phyloP scores from a whole-genome alignment of 2,113 vertebrate genomes.

The Bombycilla garrulus region DNA sequence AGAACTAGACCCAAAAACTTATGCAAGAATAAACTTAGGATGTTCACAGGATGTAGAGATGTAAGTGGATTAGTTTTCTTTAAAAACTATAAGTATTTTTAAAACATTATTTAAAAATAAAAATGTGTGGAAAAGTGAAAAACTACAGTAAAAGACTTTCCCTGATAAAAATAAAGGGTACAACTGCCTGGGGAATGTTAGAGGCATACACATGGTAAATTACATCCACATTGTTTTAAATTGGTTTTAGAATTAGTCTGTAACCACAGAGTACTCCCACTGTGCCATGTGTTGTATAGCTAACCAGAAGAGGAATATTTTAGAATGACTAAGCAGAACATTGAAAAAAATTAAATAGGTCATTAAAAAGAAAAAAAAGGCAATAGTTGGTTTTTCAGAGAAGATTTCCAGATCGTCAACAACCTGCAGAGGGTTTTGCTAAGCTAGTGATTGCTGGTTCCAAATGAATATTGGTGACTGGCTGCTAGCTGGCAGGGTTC shows the following conservation, averaged over 20 bases:
- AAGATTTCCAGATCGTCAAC: neutral
- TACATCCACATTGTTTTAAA: slow-evolving; percentile 19
- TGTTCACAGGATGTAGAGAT: neutral
- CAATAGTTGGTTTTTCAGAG: neutral
- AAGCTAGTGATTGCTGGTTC: neutral
- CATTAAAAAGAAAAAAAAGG: neutral
- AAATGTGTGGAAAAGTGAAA: neutral
- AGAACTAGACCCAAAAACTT: neutral
- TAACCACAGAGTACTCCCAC: slow-evolving; percentile 17
- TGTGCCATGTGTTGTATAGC: neutral
- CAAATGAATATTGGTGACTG: neutral
- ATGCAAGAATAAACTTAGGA: neutral
- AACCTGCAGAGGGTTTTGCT: neutral
- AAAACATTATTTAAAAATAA: neutral
- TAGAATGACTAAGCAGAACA: neutral
- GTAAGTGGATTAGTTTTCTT: neutral
- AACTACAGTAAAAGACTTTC: neutral
- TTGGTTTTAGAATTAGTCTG: slow-evolving; percentile 19
- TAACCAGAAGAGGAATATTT: neutral
- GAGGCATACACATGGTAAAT: neutral
- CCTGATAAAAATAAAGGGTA: neutral
- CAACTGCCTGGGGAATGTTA: neutral
- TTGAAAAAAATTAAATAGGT: neutral
- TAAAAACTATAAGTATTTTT: neutral
- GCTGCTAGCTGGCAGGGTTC: neutral